Conservation (phyloP, 2,113 vertebrate species). For the Cyanistes caeruleus region DNA sequence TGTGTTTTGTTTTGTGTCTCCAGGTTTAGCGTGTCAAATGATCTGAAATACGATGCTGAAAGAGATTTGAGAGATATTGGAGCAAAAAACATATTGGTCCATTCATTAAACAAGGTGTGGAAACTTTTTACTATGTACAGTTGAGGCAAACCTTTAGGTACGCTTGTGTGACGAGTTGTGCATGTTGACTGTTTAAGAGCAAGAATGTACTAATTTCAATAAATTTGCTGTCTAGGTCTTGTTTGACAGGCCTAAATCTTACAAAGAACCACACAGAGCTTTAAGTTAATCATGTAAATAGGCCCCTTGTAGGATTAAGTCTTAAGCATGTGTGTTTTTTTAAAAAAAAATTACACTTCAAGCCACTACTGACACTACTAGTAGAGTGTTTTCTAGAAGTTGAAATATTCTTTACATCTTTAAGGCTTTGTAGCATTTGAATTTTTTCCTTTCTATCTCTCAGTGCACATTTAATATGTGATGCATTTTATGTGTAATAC, state of each 20-base stretch:
- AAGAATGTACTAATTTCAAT: conserved; percentile 7
- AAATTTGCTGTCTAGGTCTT: background rate
- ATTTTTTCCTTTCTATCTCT: background rate
- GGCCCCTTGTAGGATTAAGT: background rate
- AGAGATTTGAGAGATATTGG: conserved; percentile 95
- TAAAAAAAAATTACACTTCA: background rate
- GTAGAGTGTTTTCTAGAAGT: background rate
- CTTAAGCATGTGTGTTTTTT: background rate
- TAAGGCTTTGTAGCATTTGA: background rate
- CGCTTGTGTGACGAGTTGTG: conserved; percentile 25
- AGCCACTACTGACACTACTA: background rate
- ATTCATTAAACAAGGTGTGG: conserved; percentile 96
- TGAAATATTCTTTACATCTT: background rate
- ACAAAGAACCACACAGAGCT: background rate
- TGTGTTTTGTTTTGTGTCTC: background rate
- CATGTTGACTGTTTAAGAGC: background rate
- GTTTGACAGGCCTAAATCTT: conserved; percentile 25
- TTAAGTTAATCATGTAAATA: conserved; percentile 5
- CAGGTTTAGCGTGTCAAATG: conserved; percentile 99
- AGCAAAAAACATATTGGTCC: conserved; percentile 96
- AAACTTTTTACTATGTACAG: conserved; percentile 62
- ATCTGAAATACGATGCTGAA: conserved; percentile 97
- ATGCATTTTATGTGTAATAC: background rate
- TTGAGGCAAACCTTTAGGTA: conserved; percentile 58
- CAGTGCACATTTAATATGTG: background rate